Percentiles rank a stretch among this genome's conserved stretches.
These are phyloP conservation scores for Lycopodina hypogea DNA, from an alignment of 37 sponge, comb jelly and placozoan species.

Conservation along the genomic window DNA sequence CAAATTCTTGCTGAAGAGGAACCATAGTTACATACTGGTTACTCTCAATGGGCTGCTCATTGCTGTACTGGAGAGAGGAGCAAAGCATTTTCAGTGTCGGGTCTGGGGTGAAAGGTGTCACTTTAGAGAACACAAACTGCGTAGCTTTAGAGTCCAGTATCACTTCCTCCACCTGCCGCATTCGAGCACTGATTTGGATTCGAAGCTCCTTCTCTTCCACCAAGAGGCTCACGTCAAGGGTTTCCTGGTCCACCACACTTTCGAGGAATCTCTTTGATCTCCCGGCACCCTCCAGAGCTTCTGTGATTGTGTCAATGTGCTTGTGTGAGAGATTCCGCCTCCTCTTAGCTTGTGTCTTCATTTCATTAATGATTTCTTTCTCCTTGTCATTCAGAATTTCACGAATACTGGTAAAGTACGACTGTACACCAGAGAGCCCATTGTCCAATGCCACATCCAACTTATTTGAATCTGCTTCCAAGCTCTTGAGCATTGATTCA, in stretches of 20 bases:
- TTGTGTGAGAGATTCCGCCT: neutral
- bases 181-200: neutral
- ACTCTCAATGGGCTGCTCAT: neutral
- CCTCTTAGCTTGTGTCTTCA: neutral
- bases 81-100: constrained; percentile 5
- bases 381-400: constrained; percentile 19
- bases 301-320: neutral
- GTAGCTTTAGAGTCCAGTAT: neutral
- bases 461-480: neutral
- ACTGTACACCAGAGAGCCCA: neutral
- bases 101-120: constrained; percentile 15
- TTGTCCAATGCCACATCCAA: neutral
- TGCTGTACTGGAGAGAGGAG: neutral
- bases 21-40: too few relatives aligned
- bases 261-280: constrained; percentile 1
- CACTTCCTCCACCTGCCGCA: neutral
- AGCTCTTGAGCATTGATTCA: neutral
- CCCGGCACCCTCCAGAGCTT: neutral
- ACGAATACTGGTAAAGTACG: constrained; percentile 24
- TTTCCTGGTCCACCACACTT: neutral
- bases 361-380: neutral
- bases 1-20: too few relatives aligned
- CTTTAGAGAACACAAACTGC: neutral
- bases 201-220: neutral
- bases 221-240: neutral